These are phyloP conservation scores for Caenorhabditis panamensis DNA, from an alignment of 2,888 invertebrate genomes.

Conservation along the genomic window DNA sequence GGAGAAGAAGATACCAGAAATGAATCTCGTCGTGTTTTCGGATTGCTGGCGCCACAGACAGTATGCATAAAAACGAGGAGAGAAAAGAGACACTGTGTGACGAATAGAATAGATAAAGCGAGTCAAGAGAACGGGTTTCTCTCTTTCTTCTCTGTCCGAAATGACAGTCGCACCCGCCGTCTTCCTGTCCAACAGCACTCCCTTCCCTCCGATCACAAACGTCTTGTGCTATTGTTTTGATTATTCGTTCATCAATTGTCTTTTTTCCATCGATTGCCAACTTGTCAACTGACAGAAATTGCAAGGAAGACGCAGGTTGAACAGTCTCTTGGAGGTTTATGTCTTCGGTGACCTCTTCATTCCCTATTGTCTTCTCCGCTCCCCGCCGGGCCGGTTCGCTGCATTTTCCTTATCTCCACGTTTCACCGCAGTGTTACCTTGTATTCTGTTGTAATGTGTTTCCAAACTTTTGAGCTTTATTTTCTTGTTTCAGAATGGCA, in stretches of 20 bases:
- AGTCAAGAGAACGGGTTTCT: constrained; percentile 58
- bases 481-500: constrained; percentile 86
- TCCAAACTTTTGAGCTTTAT: neutral
- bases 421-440: neutral
- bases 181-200: constrained; percentile 17
- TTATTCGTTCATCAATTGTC: neutral
- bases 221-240: neutral
- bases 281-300: too few species aligned
- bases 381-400: too few species aligned
- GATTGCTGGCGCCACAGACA: constrained; percentile 2
- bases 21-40: constrained; percentile 23
- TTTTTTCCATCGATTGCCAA: neutral
- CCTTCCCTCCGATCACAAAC: constrained; percentile 20
- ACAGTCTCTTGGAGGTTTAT: too few species aligned
- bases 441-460: neutral
- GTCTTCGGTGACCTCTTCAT: too few species aligned
- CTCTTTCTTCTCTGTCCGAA: constrained; percentile 31
- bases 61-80: constrained; percentile 25
- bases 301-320: too few species aligned
- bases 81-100: constrained; percentile 11
- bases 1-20: neutral
- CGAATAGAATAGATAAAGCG: constrained; percentile 57
- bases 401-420: constrained; percentile 6
- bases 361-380: too few species aligned
- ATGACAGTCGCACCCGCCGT: constrained; percentile 58